Conservation (phyloP, 2,113 vertebrate genomes). For the Scortum barcoo region DNA sequence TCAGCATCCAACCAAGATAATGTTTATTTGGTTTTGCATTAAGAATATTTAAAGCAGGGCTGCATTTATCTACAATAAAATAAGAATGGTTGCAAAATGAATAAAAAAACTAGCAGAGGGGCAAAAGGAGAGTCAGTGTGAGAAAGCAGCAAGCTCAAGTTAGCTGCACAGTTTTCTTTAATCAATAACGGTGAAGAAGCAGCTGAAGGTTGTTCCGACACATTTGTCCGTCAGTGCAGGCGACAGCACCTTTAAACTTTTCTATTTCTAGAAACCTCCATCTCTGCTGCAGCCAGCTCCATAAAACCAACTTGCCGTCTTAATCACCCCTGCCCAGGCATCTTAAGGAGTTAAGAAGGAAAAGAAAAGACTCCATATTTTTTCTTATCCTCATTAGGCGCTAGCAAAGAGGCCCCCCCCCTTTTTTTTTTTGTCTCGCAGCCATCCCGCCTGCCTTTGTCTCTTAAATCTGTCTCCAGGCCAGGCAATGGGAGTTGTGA, state of each 20-base stretch:
- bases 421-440: conserved; percentile 13
- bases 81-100: neutral
- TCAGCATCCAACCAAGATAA: neutral
- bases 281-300: conserved; percentile 40
- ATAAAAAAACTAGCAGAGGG: neutral
- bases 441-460: conserved; percentile 64
- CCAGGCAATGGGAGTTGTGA: conserved; percentile 57
- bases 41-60: neutral
- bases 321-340: conserved; percentile 66
- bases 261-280: conserved; percentile 51
- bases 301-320: conserved; percentile 59
- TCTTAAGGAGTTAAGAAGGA: conserved; percentile 58
- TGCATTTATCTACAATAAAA: neutral
- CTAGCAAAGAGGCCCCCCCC: conserved; percentile 40
- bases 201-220: conserved; percentile 19
- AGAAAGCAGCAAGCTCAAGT: conserved; percentile 18
- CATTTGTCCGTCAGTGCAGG: conserved; percentile 41
- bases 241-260: conserved; percentile 52
- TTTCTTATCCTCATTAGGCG: conserved; percentile 77
- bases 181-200: conserved; percentile 37
- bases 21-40: neutral
- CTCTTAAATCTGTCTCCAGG: conserved; percentile 78
- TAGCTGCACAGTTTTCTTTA: neutral
- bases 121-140: neutral
- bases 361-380: conserved; percentile 68